Evolutionary conservation across 2,888 invertebrate genomes (phyloP).

Genomic region (Lasioglossum morio): DNA sequence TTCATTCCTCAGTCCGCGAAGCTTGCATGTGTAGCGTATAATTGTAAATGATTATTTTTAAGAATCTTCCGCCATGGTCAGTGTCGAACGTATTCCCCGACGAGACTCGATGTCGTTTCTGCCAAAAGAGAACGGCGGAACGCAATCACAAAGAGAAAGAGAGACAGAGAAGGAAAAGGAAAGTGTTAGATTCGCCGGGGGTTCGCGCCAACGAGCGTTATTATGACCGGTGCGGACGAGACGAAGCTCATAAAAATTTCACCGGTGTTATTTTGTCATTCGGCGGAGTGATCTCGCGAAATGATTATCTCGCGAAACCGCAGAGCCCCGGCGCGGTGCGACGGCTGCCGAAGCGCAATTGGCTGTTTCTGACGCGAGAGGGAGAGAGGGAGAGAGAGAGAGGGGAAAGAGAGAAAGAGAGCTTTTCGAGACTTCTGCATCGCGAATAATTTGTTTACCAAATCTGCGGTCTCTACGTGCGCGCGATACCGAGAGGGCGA

Average conservation of each 20-base stretch:
- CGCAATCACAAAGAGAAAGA: background rate
- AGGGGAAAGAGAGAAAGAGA: background rate
- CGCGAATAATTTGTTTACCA: slow-evolving; percentile 73
- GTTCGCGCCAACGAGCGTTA: slow-evolving; percentile 2
- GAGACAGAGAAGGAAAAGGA: background rate
- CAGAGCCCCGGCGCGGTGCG: slow-evolving; percentile 25
- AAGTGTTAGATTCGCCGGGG: slow-evolving; percentile 7
- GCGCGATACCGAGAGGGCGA: slow-evolving; percentile 57
- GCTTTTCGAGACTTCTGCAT: slow-evolving; percentile 54
- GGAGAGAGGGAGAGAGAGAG: background rate
- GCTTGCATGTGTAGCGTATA: no score
- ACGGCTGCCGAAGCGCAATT: slow-evolving; percentile 60
- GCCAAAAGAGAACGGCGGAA: background rate
- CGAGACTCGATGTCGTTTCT: background rate
- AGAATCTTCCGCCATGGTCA: background rate
- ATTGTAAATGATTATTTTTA: no score
- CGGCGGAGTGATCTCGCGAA: slow-evolving; percentile 51
- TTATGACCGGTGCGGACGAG: slow-evolving; percentile 3
- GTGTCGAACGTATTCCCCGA: background rate
- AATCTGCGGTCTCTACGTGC: slow-evolving; percentile 66
- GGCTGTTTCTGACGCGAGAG: slow-evolving; percentile 47
- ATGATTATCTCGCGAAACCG: slow-evolving; percentile 67
- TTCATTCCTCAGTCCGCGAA: no score
- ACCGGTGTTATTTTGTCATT: slow-evolving; percentile 53
- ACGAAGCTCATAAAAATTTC: slow-evolving; percentile 45